Evolutionary conservation across 2,113 vertebrate genomes (phyloP), one percentile per base, ranked within the genome.

Genomic region (Channa maculata): DNA sequence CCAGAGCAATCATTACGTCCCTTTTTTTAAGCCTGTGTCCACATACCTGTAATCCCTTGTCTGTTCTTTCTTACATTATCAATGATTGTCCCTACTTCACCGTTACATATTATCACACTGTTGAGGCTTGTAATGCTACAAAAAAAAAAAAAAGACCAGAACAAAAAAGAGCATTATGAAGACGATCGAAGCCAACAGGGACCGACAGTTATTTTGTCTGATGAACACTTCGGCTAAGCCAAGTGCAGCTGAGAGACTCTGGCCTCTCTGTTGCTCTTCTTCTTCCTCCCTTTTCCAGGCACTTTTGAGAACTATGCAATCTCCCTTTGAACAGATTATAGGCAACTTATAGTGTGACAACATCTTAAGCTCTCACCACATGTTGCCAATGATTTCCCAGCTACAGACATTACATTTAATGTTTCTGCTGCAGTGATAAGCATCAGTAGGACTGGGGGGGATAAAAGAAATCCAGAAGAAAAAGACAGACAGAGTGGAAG

Each of bases 311-410:
- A 94, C 92, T 90, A 92, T 89, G 90, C 90, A 71, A 69, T 82
- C 92, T 92, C 88, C 86, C 94, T 96, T 95, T 96, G 95, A 95
- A 94, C 91, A 94, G 95, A 95, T 95, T 95, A 94, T 82, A 79
- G 90, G 90, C 93, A 94, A 95, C 89, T 95, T 95, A 95, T 95
- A 96, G 94, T 95, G 94, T 95, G 95, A 96, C 95, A 96, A 94
- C 95, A 93, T 95, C 94, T 95, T 95, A 95, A 95, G 93, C 94
- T 94, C 91, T 94, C 93, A 86, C 95, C 94, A 84, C 93, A 94
- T 94, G 94, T 92, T 93, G 93, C 92, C 95, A 90, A 88, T 90
- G 93, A 94, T 94, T 95, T 92, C 92, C 84, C 93, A 88, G 91
- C 94, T 88, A 89, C 94, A 94, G 94, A 94, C 92, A 89, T 94